These are phyloP conservation scores for Synanthedon andrenaeformis DNA, from an alignment of 2,888 invertebrate genomes.

Conservation along the genomic window DNA sequence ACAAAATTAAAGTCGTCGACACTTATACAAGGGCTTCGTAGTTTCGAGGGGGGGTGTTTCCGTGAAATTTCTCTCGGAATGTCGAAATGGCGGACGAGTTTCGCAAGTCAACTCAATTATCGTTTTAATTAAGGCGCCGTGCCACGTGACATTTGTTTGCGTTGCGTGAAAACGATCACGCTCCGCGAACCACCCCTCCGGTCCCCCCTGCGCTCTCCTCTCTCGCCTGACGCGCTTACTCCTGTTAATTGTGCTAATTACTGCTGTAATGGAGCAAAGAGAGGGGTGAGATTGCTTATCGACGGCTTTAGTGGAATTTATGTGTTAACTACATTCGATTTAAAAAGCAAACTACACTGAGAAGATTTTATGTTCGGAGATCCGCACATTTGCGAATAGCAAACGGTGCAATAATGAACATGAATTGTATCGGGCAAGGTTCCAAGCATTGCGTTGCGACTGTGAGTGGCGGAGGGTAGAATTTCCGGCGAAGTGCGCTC, in stretches of 20 bases:
- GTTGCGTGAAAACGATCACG: slow-evolving; percentile 64
- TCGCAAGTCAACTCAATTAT: slow-evolving; percentile 71
- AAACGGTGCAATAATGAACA: slow-evolving; percentile 40
- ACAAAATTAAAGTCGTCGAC: slow-evolving; percentile 68
- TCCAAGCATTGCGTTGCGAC: slow-evolving; percentile 35
- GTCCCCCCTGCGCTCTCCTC: slow-evolving; percentile 15
- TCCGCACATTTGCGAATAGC: slow-evolving; percentile 25
- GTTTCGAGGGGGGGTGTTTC: slow-evolving; percentile 55
- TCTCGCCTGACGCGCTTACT: slow-evolving; percentile 26
- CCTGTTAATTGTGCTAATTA: slow-evolving; percentile 72
- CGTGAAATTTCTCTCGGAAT: slow-evolving; percentile 64
- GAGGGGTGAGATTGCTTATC: slow-evolving; percentile 66
- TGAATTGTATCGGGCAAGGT: slow-evolving; percentile 47
- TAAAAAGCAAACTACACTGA: background rate
- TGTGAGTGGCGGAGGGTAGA: slow-evolving; percentile 27
- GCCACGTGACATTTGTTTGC: slow-evolving; percentile 71
- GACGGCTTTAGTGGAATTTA: slow-evolving; percentile 56
- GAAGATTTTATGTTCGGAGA: slow-evolving; percentile 7
- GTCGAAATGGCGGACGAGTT: slow-evolving; percentile 69
- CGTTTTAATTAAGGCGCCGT: slow-evolving; percentile 69
- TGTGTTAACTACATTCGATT: slow-evolving; percentile 31
- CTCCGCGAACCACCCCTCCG: slow-evolving; percentile 11
- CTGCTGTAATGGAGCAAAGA: slow-evolving; percentile 67
- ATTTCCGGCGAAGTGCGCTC: slow-evolving; percentile 32
- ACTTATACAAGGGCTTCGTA: slow-evolving; percentile 62